A percentile compares a stretch with the other conserved stretches of the same genome.
Conservation (phyloP, 2,888 invertebrate genomes). For the Fragum fragum region DNA sequence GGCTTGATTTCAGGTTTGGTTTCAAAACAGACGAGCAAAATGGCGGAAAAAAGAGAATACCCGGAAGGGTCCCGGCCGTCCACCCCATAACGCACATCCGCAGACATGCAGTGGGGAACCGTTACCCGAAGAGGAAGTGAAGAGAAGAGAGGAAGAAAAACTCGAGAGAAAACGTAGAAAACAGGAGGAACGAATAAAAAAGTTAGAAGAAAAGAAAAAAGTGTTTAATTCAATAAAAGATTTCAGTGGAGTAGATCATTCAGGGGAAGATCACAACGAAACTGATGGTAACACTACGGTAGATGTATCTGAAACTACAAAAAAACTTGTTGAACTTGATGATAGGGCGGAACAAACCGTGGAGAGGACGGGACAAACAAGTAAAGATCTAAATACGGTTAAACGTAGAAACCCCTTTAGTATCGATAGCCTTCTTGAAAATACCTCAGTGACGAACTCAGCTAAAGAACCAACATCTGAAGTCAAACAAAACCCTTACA, state of each 20-base stretch:
- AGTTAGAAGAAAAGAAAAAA: constrained; percentile 71
- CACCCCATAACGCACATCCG: constrained; percentile 99
- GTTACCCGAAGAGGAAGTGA: constrained; percentile 92
- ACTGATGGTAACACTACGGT: background rate
- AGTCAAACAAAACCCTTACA: background rate
- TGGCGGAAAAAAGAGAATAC: constrained; percentile 99
- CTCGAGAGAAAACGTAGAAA: constrained; percentile 91
- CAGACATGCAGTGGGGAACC: constrained; percentile 99
- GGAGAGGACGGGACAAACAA: background rate
- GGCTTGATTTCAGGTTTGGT: constrained; percentile 95
- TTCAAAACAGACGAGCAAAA: constrained; percentile 99
- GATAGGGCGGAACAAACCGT: background rate
- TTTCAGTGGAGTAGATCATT: background rate
- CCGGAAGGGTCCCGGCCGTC: constrained; percentile 98
- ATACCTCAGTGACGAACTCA: constrained; percentile 35
- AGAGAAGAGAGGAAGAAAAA: constrained; percentile 85
- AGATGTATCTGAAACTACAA: too few relatives aligned
- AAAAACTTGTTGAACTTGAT: background rate
- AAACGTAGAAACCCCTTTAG: constrained; percentile 83
- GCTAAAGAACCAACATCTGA: background rate
- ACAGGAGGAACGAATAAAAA: constrained; percentile 93
- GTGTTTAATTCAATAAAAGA: constrained; percentile 38
- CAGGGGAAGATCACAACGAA: background rate
- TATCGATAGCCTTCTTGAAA: constrained; percentile 87
- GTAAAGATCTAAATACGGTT: background rate